These are phyloP conservation scores for Zelleria hepariella DNA, from an alignment of 2,888 invertebrate genomes.

Conservation along the genomic window DNA sequence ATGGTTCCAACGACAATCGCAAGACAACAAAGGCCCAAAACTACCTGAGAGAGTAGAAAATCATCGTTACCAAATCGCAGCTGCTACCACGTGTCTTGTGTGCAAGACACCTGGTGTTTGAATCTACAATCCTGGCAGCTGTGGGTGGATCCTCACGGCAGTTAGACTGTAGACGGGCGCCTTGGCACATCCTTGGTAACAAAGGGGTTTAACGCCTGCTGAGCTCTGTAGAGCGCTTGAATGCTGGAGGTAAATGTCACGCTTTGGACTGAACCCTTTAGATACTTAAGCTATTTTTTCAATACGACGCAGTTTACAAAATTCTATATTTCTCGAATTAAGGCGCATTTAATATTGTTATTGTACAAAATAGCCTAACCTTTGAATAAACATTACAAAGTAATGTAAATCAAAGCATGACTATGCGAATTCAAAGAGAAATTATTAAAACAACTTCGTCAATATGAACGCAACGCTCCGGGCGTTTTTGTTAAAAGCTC, in stretches of 20 bases:
- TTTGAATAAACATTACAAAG: too few relatives aligned
- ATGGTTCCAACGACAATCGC: background rate
- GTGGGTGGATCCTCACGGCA: background rate
- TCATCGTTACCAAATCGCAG: background rate
- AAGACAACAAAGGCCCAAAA: background rate
- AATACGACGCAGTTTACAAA: too few relatives aligned
- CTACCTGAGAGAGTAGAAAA: background rate
- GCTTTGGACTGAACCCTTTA: too few relatives aligned
- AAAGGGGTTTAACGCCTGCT: constrained; percentile 30
- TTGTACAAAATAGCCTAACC: too few relatives aligned
- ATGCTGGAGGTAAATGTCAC: background rate
- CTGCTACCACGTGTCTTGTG: constrained; percentile 37
- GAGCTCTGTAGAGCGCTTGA: background rate
- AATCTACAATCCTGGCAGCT: constrained; percentile 39
- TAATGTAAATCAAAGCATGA: too few relatives aligned
- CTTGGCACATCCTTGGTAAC: constrained; percentile 36
- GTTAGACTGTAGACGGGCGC: constrained; percentile 22
- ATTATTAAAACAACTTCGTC: too few relatives aligned
- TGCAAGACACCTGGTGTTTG: constrained; percentile 50
- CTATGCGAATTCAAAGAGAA: too few relatives aligned
- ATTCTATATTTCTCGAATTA: too few relatives aligned
- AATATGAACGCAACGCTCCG: too few relatives aligned
- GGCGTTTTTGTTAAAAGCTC: too few relatives aligned
- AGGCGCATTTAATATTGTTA: too few relatives aligned
- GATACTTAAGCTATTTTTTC: too few relatives aligned